Conservation (phyloP, 2,113 vertebrate genomes). For the Hippocampus zosterae region DNA sequence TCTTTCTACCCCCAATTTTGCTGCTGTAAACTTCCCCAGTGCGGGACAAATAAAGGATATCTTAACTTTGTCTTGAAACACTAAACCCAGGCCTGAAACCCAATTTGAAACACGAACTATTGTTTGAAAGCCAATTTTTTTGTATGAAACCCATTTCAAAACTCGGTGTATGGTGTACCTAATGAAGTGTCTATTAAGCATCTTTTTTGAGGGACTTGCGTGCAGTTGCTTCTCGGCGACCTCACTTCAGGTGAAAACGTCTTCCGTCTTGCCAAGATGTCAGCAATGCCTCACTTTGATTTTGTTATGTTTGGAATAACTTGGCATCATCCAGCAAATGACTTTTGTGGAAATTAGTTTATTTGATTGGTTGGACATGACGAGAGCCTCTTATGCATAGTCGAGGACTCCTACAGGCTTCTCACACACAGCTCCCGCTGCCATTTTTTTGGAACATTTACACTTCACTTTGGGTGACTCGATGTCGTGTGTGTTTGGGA, state of each 20-base stretch:
- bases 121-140: not conserved
- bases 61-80: too few relatives aligned
- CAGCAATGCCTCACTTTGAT: not conserved
- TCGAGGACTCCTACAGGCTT: too few relatives aligned
- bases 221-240: not conserved
- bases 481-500: constrained; percentile 47
- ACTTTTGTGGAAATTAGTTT: not conserved
- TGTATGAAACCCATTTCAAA: too few relatives aligned
- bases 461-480: constrained; percentile 23
- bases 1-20: too few relatives aligned
- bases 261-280: not conserved
- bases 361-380: not conserved
- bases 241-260: not conserved
- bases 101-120: not conserved
- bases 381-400: not conserved
- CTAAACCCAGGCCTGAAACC: not conserved
- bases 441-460: constrained; percentile 1
- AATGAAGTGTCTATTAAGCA: not conserved
- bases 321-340: constrained; percentile 21
- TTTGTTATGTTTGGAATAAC: constrained; percentile 30
- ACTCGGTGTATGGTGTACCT: not conserved
- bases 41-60: too few relatives aligned
- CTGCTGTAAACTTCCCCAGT: too few relatives aligned
- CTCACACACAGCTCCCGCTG: not conserved
- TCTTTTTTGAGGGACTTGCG: not conserved